A percentile compares a stretch with the other conserved stretches of the same genome.
phyloP scores from a whole-genome alignment of 2,888 invertebrate species.

The Cataglyphis cursor region DNA sequence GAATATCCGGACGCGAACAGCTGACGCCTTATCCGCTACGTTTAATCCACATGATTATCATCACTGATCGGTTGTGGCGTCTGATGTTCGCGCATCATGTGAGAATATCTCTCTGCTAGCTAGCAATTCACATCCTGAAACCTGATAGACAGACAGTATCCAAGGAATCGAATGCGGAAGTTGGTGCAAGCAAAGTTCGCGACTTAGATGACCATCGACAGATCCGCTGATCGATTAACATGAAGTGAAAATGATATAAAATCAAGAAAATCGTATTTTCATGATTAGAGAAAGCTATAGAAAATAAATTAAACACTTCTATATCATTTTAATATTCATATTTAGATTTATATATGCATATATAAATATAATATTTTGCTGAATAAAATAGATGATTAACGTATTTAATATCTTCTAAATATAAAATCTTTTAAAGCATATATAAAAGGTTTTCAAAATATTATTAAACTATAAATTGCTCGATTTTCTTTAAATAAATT shows the following conservation, averaged over 20 bases:
- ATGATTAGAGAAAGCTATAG: not conserved
- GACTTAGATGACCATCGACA: constrained; percentile 58
- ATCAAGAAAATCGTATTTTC: not conserved
- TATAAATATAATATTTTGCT: not conserved
- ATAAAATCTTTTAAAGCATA: not conserved
- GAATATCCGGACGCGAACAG: constrained; percentile 42
- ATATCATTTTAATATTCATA: constrained; percentile 3
- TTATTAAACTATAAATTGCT: not conserved
- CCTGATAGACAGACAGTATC: constrained; percentile 65
- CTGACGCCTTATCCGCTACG: constrained; percentile 61
- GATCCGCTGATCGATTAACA: constrained; percentile 61
- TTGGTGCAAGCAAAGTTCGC: constrained; percentile 36
- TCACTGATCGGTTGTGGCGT: constrained; percentile 60
- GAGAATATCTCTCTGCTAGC: constrained; percentile 48
- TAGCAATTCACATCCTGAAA: constrained; percentile 66
- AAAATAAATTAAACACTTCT: not conserved
- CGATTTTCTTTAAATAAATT: not conserved
- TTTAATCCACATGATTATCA: constrained; percentile 79
- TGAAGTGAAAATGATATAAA: constrained; percentile 20
- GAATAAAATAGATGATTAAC: not conserved
- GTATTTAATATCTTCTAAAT: not conserved
- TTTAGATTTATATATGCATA: not conserved
- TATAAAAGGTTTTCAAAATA: not conserved
- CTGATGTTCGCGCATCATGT: constrained; percentile 59
- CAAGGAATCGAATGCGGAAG: constrained; percentile 64